Evolutionary conservation across 2,888 invertebrate species (phyloP).

Genomic region (Arge pagana): DNA sequence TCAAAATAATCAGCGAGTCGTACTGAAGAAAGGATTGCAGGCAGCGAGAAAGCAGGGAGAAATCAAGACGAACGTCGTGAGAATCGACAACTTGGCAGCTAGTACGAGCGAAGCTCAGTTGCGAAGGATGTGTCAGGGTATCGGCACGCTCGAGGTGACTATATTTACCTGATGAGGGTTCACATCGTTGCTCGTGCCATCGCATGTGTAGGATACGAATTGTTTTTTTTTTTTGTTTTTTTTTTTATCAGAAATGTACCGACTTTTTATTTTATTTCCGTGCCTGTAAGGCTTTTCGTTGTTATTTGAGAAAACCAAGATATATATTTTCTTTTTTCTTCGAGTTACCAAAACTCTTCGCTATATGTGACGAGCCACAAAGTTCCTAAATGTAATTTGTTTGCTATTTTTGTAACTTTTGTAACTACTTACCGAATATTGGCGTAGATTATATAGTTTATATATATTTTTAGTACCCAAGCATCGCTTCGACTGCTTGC

Average conservation of each 20-base stretch:
- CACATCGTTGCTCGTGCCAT: neutral
- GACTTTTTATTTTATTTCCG: no score
- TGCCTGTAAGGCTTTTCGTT: no score
- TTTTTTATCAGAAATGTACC: neutral
- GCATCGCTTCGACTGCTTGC: no score
- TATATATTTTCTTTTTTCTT: no score
- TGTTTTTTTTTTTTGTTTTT: slow-evolving; percentile 14
- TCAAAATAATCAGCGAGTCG: slow-evolving; percentile 42
- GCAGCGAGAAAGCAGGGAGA: slow-evolving; percentile 34
- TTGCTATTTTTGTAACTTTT: no score
- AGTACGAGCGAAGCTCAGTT: slow-evolving; percentile 59
- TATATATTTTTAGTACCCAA: no score
- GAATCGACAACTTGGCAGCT: slow-evolving; percentile 60
- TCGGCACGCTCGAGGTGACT: slow-evolving; percentile 61
- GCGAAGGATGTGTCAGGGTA: slow-evolving; percentile 59
- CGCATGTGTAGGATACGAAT: neutral
- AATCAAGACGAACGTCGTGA: slow-evolving; percentile 56
- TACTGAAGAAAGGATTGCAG: slow-evolving; percentile 36
- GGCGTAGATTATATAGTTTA: no score
- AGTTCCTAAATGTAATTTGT: no score
- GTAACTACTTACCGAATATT: no score
- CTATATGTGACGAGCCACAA: no score
- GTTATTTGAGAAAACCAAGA: no score
- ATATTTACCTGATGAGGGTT: slow-evolving; percentile 41
- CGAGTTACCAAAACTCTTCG: no score